Conservation (phyloP, 2,113 vertebrate species). For the Polypterus bichir region DNA sequence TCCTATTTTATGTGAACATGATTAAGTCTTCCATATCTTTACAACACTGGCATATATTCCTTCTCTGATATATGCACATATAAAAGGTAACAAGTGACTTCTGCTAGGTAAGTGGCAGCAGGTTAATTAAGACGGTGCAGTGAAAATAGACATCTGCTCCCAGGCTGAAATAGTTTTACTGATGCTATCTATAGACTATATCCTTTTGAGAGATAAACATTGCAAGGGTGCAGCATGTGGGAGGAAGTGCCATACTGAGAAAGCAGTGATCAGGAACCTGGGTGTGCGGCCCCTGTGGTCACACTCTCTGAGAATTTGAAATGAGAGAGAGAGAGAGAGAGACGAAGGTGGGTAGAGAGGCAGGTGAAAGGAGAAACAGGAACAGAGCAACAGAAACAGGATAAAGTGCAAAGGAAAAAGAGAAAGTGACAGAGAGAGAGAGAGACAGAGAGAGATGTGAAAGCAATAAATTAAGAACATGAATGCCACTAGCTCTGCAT, state of each 20-base stretch:
- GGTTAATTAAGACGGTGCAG: slow-evolving; percentile 49
- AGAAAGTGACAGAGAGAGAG: background rate
- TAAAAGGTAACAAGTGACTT: slow-evolving; percentile 16
- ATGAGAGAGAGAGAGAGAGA: slow-evolving; percentile 21
- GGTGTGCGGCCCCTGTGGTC: slow-evolving; percentile 54
- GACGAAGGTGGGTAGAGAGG: slow-evolving; percentile 16
- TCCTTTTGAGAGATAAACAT: slow-evolving; percentile 63
- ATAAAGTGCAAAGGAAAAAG: background rate
- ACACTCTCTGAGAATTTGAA: slow-evolving; percentile 25
- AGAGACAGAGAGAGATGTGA: background rate
- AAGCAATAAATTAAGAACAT: no score
- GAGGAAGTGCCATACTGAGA: slow-evolving; percentile 62
- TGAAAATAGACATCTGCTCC: slow-evolving; percentile 66
- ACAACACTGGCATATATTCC: no score
- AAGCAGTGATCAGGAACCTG: slow-evolving; percentile 37
- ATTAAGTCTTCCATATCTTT: no score
- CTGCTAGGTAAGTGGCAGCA: slow-evolving; percentile 49
- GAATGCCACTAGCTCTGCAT: no score
- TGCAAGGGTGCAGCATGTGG: slow-evolving; percentile 25
- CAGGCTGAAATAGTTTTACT: slow-evolving; percentile 57
- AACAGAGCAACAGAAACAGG: slow-evolving; percentile 19
- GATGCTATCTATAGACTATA: slow-evolving; percentile 58
- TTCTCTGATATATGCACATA: background rate
- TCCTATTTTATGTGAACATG: no score
- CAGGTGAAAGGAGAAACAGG: slow-evolving; percentile 23